Percentiles rank a stretch among this genome's conserved stretches.
These are phyloP conservation scores for Oriolus oriolus DNA, from an alignment of 2,113 vertebrate genomes.

Conservation along the genomic window DNA sequence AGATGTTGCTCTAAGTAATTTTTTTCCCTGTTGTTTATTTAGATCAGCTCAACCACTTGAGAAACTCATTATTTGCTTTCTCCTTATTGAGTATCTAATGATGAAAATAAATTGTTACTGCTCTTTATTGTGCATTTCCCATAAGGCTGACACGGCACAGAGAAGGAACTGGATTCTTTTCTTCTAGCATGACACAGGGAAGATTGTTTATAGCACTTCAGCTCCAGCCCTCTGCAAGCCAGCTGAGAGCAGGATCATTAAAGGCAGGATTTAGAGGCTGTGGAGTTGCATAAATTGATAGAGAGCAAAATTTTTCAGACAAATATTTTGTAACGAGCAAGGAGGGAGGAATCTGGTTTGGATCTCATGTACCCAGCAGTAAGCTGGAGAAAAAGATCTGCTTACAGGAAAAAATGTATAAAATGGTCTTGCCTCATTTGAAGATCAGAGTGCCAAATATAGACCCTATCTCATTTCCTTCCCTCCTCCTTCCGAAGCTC, in stretches of 20 bases:
- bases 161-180: not conserved
- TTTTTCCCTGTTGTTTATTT: not conserved
- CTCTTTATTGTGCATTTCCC: slow-evolving; percentile 9
- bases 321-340: not conserved
- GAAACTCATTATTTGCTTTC: not conserved
- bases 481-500: slow-evolving; percentile 36
- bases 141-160: not conserved
- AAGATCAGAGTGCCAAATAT: slow-evolving; percentile 55
- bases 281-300: not conserved
- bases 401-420: not conserved
- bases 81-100: not conserved
- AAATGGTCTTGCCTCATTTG: not conserved
- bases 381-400: not conserved
- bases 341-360: not conserved
- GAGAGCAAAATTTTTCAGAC: not conserved
- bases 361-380: not conserved
- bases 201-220: slow-evolving; percentile 29
- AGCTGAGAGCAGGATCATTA: not conserved
- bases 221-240: not conserved
- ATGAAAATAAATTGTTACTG: not conserved
- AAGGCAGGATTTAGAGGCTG: not conserved
- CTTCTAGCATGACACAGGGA: not conserved
- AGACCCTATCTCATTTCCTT: slow-evolving; percentile 33
- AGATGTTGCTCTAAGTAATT: not conserved
- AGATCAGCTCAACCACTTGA: not conserved